Percentiles rank a stretch among this genome's conserved stretches.
Evolutionary conservation across 2,888 invertebrate genomes (phyloP).

Genomic region (Pseudeuparius sepicola): DNA sequence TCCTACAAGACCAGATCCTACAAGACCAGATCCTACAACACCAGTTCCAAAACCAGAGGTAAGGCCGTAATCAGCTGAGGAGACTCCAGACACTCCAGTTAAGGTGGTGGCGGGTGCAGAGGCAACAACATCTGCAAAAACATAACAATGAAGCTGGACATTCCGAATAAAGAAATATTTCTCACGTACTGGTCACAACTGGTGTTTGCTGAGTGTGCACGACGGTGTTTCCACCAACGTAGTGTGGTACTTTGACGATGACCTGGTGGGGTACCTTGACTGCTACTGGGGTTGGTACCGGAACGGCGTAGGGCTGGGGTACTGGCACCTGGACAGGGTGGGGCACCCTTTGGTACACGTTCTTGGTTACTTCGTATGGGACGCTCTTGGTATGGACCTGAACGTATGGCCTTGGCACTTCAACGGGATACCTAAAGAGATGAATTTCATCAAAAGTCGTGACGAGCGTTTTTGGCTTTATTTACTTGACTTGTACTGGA

Average conservation of each 20-base stretch:
- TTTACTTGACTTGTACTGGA: constrained; percentile 19
- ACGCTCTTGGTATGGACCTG: constrained; percentile 25
- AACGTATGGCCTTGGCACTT: constrained; percentile 28
- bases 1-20: too few relatives aligned
- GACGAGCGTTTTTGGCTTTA: constrained; percentile 14
- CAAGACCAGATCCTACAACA: too few relatives aligned
- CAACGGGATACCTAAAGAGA: constrained; percentile 20
- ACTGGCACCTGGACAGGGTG: constrained; percentile 25
- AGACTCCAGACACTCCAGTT: too few relatives aligned
- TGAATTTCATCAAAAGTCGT: constrained; percentile 7
- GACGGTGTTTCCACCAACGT: too few relatives aligned
- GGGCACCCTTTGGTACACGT: constrained; percentile 25
- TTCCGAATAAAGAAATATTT: too few relatives aligned
- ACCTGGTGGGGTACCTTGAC: constrained; percentile 26
- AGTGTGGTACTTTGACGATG: constrained; percentile 21
- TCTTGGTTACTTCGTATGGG: constrained; percentile 23
- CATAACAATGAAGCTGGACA: too few relatives aligned
- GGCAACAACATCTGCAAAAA: too few relatives aligned
- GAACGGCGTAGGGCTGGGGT: constrained; percentile 27
- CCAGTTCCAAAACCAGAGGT: too few relatives aligned
- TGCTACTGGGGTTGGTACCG: constrained; percentile 25
- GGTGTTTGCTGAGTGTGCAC: too few relatives aligned
- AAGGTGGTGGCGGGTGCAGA: too few relatives aligned
- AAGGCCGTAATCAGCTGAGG: too few relatives aligned
- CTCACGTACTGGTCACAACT: too few relatives aligned